Evolutionary conservation across 2,113 vertebrate genomes (phyloP), one percentile per base, ranked within the genome.

Genomic region (Rhynchopsitta pachyrhyncha): DNA sequence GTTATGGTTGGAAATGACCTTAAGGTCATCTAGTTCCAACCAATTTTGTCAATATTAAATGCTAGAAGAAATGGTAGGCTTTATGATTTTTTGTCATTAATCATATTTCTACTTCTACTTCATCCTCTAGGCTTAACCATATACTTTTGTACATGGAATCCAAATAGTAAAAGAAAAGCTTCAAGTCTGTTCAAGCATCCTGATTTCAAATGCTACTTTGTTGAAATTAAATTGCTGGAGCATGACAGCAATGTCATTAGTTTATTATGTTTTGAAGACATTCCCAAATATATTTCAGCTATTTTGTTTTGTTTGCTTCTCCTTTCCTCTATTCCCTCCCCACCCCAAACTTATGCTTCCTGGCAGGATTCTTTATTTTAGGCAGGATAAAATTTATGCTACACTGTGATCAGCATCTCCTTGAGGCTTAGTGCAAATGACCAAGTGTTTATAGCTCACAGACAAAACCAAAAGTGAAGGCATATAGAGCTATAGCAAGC

Each of bases 141-240:
- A 81, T 59, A 47, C 23, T 60, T 79, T 84, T 53, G 41, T 28
- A 66, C 9, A 9, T 18, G 33, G 7, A 29, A 90, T 81, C 42
- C 33, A 68, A 17, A 74, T 27, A 78, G 11, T 39, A 24, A 42
- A 77, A 81, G 31, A 49, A 78, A 78, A 60, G 7, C 23, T 77
- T 66, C 1, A 2, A 63, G 17, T 90, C 37, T 66, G 7, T 77
- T 83, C 60, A 73, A 81, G 46, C 20, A 46, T 44, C 52, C 23
- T 59, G 28, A 77, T 68, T 84, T 33, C 42, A 16, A 69, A 67
- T 60, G 29, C 3, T 55, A 29, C 81, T 88, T 88, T 0, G 0
- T 31, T 78, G 74, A 94, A 92, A 91, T 92, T 82, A 71, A 35
- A 78, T 84, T 87, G 33, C 23, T 57, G 75, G 68, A 84, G 42